Conservation (phyloP, 2,888 invertebrate genomes). For the Quadroppia sp. region DNA sequence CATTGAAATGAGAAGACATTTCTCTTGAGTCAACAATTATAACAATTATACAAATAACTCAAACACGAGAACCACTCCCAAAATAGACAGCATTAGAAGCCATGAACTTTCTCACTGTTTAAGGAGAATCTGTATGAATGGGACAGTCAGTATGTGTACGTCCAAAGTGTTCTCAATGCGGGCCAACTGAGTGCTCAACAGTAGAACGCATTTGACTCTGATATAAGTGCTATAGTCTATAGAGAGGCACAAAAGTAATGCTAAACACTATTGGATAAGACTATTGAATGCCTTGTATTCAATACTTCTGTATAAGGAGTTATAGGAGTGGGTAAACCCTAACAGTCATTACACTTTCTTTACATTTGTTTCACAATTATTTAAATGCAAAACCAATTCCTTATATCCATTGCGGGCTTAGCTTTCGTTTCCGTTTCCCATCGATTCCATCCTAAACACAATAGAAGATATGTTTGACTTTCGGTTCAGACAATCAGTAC, state of each 20-base stretch:
- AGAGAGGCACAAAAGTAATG: background rate
- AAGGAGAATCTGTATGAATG: background rate
- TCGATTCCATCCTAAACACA: background rate
- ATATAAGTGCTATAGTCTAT: background rate
- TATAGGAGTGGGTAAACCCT: slow-evolving; percentile 25
- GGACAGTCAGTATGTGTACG: background rate
- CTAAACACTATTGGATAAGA: background rate
- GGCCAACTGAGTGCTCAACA: background rate
- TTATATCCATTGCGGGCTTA: background rate
- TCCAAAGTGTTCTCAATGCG: slow-evolving; percentile 13
- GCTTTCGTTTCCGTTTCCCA: background rate
- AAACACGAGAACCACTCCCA: slow-evolving; percentile 26
- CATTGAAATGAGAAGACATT: slow-evolving; percentile 14
- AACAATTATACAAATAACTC: background rate
- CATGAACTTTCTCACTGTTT: slow-evolving; percentile 14
- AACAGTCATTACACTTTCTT: background rate
- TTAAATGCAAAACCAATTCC: background rate
- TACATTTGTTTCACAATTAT: background rate
- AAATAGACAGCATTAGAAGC: slow-evolving; percentile 31
- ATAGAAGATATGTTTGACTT: background rate
- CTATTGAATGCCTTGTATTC: background rate
- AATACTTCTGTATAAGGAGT: slow-evolving; percentile 29
- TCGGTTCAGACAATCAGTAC: background rate
- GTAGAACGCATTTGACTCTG: slow-evolving; percentile 2
- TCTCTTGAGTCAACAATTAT: background rate